phyloP scores from a whole-genome alignment of 1,140 invertebrate species.

The Cardiocondyla obscurior region DNA sequence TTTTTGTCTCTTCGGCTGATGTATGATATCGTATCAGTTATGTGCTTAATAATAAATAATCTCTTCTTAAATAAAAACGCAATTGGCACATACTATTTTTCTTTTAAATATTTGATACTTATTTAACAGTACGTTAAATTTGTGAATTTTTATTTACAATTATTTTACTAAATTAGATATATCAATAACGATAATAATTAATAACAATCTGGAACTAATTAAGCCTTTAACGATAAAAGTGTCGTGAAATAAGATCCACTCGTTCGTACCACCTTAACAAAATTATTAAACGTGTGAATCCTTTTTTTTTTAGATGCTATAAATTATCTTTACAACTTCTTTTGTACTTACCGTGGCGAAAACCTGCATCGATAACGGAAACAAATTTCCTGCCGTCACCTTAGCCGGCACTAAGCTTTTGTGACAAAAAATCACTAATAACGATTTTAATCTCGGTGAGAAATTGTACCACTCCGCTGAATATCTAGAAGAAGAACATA shows the following conservation, averaged over 20 bases:
- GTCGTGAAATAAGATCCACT: constrained; percentile 25
- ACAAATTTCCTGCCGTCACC: constrained; percentile 40
- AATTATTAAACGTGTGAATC: not conserved
- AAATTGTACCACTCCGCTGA: constrained; percentile 33
- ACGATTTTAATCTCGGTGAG: constrained; percentile 16
- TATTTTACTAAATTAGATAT: no score
- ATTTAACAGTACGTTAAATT: no score
- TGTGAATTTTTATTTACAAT: no score
- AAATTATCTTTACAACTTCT: not conserved
- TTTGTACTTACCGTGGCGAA: not conserved
- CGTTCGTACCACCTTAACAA: constrained; percentile 9
- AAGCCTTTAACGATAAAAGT: not conserved
- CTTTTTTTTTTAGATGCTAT: not conserved
- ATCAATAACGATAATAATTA: no score
- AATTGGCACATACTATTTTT: no score
- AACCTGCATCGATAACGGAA: constrained; percentile 7
- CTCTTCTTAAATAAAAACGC: no score
- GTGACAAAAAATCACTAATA: constrained; percentile 18
- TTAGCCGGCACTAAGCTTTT: not conserved
- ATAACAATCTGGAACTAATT: no score
- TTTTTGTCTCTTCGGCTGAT: no score
- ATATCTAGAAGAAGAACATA: not conserved
- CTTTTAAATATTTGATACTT: no score
- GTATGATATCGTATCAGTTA: no score
- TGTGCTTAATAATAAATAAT: no score